Evolutionary conservation across 1,140 invertebrate genomes (phyloP).

Genomic region (Chrysopa pallens): DNA sequence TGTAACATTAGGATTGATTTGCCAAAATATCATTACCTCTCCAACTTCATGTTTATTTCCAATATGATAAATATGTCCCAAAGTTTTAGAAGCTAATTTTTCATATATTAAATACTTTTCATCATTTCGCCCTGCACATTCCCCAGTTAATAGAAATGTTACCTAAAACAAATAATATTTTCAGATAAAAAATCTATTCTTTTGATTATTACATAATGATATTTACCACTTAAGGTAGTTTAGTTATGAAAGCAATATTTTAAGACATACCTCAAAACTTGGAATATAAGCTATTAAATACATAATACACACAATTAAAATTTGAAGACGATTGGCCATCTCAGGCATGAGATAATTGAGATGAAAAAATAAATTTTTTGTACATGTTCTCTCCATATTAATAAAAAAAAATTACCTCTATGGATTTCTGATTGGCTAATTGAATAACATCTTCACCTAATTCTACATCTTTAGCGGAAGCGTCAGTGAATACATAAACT

Average conservation of each 20-base stretch:
- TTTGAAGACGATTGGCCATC: too few relatives aligned
- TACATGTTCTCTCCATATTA: too few relatives aligned
- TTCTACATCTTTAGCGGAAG: conserved; percentile 31
- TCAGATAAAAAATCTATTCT: background rate
- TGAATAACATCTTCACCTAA: background rate
- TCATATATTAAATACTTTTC: background rate
- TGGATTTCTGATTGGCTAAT: background rate
- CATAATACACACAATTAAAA: too few relatives aligned
- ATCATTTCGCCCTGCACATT: background rate
- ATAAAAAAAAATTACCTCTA: background rate
- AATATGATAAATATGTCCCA: background rate
- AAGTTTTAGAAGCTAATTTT: background rate
- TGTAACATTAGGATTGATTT: too few relatives aligned
- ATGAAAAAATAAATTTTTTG: too few relatives aligned
- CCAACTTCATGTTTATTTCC: background rate
- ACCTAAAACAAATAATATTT: background rate
- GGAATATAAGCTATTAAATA: too few relatives aligned
- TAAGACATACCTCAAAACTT: too few relatives aligned
- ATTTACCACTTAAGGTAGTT: too few relatives aligned
- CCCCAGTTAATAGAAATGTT: background rate
- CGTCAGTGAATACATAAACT: conserved; percentile 49
- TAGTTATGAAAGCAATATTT: too few relatives aligned
- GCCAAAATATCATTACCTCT: background rate
- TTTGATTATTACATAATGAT: too few relatives aligned
- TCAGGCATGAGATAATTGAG: too few relatives aligned